phyloP scores from a whole-genome alignment of 2,113 vertebrate genomes.

The Leptosomus discolor region DNA sequence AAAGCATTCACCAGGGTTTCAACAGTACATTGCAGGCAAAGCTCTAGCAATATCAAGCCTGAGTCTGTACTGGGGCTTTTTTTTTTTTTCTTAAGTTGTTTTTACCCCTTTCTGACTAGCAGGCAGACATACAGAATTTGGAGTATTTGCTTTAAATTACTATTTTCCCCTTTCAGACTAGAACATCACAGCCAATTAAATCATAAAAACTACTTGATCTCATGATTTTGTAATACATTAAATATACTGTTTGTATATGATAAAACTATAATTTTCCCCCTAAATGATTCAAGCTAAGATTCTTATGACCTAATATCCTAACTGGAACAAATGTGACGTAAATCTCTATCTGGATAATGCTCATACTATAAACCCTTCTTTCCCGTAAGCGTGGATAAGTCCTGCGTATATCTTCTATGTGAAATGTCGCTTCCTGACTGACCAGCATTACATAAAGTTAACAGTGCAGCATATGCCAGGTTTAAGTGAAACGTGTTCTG shows the following conservation, averaged over 20 bases:
- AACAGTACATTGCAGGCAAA: not conserved
- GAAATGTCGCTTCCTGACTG: not conserved
- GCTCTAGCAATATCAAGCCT: not conserved
- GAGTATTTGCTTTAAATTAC: not conserved
- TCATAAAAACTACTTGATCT: not conserved
- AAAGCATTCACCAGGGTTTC: not conserved
- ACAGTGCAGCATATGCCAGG: not conserved
- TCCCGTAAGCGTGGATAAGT: not conserved
- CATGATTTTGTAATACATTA: not conserved
- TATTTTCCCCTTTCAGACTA: not conserved
- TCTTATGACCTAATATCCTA: not conserved
- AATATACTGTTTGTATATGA: not conserved
- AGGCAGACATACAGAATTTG: not conserved
- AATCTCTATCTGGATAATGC: not conserved
- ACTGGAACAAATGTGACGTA: slow-evolving; percentile 45
- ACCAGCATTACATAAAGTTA: not conserved
- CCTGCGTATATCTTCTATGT: not conserved
- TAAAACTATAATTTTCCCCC: not conserved
- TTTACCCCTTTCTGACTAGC: not conserved
- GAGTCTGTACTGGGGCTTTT: not conserved
- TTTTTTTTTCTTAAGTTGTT: not conserved
- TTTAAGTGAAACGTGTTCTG: not conserved
- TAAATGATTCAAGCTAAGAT: slow-evolving; percentile 8
- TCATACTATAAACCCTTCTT: not conserved
- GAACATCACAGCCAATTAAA: not conserved